Evolutionary conservation across 2,797 vertebrate species (phyloP).

Genomic region (Rhadinocentrus ornatus): DNA sequence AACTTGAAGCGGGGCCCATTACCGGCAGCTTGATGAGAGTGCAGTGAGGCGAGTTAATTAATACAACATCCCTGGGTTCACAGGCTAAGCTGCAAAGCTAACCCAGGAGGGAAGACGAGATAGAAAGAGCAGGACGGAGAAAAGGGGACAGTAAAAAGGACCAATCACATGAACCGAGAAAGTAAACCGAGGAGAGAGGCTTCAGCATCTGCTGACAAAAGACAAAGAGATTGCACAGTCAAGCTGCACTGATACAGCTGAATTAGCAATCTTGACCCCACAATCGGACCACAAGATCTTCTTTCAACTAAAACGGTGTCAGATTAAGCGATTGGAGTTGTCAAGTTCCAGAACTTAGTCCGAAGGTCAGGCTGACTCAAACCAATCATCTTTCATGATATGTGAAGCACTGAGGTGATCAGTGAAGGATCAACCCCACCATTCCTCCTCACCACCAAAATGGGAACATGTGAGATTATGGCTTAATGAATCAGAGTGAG

Average conservation of each 20-base stretch:
- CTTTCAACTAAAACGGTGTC: neutral
- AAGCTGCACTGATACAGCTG: neutral
- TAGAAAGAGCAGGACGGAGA: slow-evolving; percentile 35
- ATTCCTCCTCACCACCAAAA: neutral
- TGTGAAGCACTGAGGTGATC: neutral
- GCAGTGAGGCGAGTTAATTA: slow-evolving; percentile 82
- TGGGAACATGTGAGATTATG: neutral
- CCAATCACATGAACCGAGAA: slow-evolving; percentile 37
- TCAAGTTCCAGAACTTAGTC: neutral
- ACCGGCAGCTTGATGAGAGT: slow-evolving; percentile 81
- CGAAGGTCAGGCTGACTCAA: neutral
- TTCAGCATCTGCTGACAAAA: slow-evolving; percentile 37
- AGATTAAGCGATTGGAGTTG: neutral
- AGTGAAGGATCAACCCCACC: neutral
- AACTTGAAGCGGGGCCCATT: slow-evolving; percentile 76
- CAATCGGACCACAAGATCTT: neutral
- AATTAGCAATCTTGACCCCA: neutral
- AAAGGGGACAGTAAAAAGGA: slow-evolving; percentile 44
- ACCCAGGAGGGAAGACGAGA: slow-evolving; percentile 55
- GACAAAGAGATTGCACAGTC: slow-evolving; percentile 10
- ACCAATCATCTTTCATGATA: neutral
- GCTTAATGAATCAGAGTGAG: neutral
- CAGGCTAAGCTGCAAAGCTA: slow-evolving; percentile 67
- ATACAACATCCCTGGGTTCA: slow-evolving; percentile 77
- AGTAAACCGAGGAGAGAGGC: slow-evolving; percentile 9